phyloP scores from a whole-genome alignment of 2,797 vertebrate species.

The Sebastes vulpes region DNA sequence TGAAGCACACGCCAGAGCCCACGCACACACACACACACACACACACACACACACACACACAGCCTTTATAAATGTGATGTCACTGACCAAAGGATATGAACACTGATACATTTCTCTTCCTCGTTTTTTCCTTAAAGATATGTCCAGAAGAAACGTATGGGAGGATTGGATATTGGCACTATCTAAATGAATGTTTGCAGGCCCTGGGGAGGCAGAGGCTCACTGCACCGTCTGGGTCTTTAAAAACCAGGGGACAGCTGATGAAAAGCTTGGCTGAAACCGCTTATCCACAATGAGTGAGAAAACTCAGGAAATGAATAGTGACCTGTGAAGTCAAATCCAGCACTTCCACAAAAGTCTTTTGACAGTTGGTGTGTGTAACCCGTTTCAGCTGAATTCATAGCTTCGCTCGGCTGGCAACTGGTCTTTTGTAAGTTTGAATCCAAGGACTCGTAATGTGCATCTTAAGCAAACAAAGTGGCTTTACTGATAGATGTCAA shows the following conservation, averaged over 20 bases:
- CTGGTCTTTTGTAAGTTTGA: slow-evolving; percentile 21
- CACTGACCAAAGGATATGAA: slow-evolving; percentile 76
- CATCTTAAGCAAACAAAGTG: slow-evolving; percentile 28
- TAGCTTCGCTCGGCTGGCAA: slow-evolving; percentile 2
- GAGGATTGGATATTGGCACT: slow-evolving; percentile 80
- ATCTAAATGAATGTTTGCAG: slow-evolving; percentile 82
- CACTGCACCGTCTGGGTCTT: slow-evolving; percentile 62
- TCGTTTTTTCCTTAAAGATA: slow-evolving; percentile 72
- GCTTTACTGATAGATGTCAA: slow-evolving; percentile 1
- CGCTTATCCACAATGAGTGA: slow-evolving; percentile 60
- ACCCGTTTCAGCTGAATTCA: slow-evolving; percentile 24
- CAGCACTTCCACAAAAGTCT: slow-evolving; percentile 26
- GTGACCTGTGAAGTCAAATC: slow-evolving; percentile 49
- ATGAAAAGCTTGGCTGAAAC: slow-evolving; percentile 64
- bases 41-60: slow-evolving; percentile 29
- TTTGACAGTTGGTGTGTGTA: slow-evolving; percentile 1
- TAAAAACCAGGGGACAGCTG: slow-evolving; percentile 66
- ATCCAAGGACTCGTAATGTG: slow-evolving; percentile 29
- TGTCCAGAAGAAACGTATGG: slow-evolving; percentile 71
- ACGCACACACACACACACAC: slow-evolving; percentile 25
- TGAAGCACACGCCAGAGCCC: no score
- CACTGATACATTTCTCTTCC: slow-evolving; percentile 75
- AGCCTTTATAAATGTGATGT: slow-evolving; percentile 80
- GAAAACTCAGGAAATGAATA: slow-evolving; percentile 72
- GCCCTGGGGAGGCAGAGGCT: slow-evolving; percentile 60